These are phyloP conservation scores for Molossus alvarezi DNA, from an alignment of 2,797 vertebrate species.

Conservation along the genomic window DNA sequence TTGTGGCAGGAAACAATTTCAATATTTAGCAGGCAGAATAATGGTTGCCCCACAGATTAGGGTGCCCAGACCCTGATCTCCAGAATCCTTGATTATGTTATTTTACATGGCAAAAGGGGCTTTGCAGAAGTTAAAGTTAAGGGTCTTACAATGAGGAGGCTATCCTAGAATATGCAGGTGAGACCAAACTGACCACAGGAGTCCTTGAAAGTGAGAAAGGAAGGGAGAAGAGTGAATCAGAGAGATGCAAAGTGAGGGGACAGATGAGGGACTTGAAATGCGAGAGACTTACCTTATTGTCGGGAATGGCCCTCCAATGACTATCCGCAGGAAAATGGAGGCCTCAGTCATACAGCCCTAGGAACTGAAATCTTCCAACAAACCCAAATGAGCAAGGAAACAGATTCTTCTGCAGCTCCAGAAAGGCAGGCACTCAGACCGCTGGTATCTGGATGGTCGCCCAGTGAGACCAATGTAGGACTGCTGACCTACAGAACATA, in stretches of 20 bases:
- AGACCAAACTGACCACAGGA: not conserved
- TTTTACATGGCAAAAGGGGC: not conserved
- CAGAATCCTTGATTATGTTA: not conserved
- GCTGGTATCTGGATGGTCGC: not conserved
- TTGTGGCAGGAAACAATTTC: slow-evolving; percentile 21
- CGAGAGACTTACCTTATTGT: not conserved
- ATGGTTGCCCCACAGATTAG: not conserved
- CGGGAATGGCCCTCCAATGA: not conserved
- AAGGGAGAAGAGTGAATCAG: not conserved
- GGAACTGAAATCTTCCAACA: not conserved
- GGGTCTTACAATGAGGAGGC: not conserved
- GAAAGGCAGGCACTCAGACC: slow-evolving; percentile 27
- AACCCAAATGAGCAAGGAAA: not conserved
- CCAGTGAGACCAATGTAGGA: not conserved
- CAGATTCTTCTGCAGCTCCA: not conserved
- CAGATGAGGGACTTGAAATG: not conserved
- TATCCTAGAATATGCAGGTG: not conserved
- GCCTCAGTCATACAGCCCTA: fast-evolving
- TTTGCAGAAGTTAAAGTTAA: not conserved
- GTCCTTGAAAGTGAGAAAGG: not conserved
- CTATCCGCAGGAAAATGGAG: not conserved
- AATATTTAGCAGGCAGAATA: not conserved
- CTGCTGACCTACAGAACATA: not conserved
- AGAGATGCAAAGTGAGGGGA: not conserved
- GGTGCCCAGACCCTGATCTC: not conserved